phyloP scores from a whole-genome alignment of 2,113 vertebrate genomes.

The Hirundichthys speculiger region DNA sequence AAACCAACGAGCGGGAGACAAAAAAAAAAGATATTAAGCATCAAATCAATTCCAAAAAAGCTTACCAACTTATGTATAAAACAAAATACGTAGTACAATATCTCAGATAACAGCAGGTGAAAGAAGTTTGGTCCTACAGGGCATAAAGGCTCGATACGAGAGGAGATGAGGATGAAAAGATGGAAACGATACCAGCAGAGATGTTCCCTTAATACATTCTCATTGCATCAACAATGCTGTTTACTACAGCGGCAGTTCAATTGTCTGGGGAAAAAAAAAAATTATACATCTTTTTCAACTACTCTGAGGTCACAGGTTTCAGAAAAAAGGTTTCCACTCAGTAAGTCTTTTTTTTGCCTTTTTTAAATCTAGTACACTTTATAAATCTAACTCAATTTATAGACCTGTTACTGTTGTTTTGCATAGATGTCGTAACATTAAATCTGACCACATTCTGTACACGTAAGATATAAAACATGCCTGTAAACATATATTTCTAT shows the following conservation, averaged over 20 bases:
- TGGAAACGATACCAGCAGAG: constrained; percentile 47
- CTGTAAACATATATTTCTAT: constrained; percentile 55
- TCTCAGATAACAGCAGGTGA: constrained; percentile 22
- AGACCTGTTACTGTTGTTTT: constrained; percentile 66
- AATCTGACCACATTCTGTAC: constrained; percentile 67
- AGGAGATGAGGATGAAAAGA: constrained; percentile 44
- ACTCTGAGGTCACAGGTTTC: no score
- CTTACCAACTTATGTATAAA: constrained; percentile 5
- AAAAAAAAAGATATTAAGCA: no score
- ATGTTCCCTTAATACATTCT: constrained; percentile 76
- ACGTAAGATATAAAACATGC: constrained; percentile 51
- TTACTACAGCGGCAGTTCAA: constrained; percentile 63
- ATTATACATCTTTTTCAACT: no score
- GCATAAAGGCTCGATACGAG: constrained; percentile 40
- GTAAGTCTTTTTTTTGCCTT: no score
- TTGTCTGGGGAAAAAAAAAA: constrained; percentile 51
- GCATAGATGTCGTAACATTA: constrained; percentile 76
- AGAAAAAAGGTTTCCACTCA: no score
- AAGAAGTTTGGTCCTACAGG: constrained; percentile 53
- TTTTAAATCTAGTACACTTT: no score
- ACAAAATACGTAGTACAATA: not conserved
- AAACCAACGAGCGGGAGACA: constrained; percentile 8
- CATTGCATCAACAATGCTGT: constrained; percentile 68
- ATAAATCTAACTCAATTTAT: constrained; percentile 5
- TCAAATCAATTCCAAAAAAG: no score